Evolutionary conservation across 2,888 invertebrate species (phyloP).

Genomic region (Geotrupes spiniger): DNA sequence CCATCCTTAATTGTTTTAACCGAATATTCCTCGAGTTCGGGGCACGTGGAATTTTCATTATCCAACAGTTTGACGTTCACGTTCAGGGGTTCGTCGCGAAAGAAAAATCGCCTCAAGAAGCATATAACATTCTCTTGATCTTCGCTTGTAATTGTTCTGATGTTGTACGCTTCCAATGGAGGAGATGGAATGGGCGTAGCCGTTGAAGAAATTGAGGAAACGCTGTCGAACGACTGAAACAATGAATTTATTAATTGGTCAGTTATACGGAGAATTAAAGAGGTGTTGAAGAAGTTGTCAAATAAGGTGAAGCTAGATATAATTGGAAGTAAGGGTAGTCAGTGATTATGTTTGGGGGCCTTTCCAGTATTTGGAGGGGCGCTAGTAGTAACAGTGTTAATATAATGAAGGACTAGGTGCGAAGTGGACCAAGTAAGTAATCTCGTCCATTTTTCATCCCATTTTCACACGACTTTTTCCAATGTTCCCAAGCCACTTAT

Average conservation of each 20-base stretch:
- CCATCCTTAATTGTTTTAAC: conserved; percentile 56
- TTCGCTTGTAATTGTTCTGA: conserved; percentile 49
- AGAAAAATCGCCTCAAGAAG: conserved; percentile 62
- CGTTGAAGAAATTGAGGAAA: conserved; percentile 40
- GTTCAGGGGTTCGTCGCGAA: conserved; percentile 71
- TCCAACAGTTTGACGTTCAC: conserved; percentile 60
- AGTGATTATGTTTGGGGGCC: too few relatives aligned
- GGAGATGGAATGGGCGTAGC: conserved; percentile 37
- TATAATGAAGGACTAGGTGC: too few relatives aligned
- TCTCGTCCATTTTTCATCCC: too few relatives aligned
- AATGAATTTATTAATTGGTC: conserved; percentile 1
- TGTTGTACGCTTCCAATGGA: conserved; percentile 44
- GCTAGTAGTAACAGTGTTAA: too few relatives aligned
- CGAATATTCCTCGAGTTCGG: conserved; percentile 64
- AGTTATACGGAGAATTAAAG: too few relatives aligned
- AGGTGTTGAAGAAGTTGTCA: too few relatives aligned
- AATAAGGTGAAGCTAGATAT: too few relatives aligned
- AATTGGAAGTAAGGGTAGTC: too few relatives aligned
- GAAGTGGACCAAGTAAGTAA: too few relatives aligned
- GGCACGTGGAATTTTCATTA: conserved; percentile 58
- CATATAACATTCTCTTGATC: conserved; percentile 54
- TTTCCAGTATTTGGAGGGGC: too few relatives aligned
- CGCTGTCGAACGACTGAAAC: conserved; percentile 30
- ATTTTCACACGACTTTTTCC: too few relatives aligned
- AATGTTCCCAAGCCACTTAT: too few relatives aligned